Evolutionary conservation across 1,140 invertebrate genomes (phyloP), one percentile per base, ranked within the genome.

Genomic region (Megalopta genalis): DNA sequence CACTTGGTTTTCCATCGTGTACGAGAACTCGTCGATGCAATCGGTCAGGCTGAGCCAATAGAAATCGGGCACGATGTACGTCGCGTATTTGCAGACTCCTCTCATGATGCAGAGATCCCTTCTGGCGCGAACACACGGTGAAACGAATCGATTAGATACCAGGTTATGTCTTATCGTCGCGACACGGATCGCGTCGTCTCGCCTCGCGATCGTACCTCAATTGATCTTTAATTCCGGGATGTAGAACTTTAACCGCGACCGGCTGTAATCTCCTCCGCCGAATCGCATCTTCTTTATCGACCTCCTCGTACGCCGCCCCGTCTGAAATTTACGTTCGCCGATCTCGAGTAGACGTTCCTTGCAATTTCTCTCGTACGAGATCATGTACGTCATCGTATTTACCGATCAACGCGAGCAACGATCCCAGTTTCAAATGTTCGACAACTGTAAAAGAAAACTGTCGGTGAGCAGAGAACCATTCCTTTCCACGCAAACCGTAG

Each of bases 21-120:
- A 72, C n/a, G 90, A 87, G 87, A 94, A 94, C 82, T 94, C 93
- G 37, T 92, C 83, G 7, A 94, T 88, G 85, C 93, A 94, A 57
- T 94, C 92, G n/a, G 81, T 84, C 12, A 94, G 86, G 85, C 92
- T 93, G 21, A 94, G 89, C 92, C 93, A 94, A 27, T 88, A 80
- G 25, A 94, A 78, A 27, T 86, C 80, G 10, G 93, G 93, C n/a
- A 93, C 68, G 1, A 93, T 27, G n/a, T 72, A 85, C 18, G 89
- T 88, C 21, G 90, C 39, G 54, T 81, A 87, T 32, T 84, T 83
- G 9, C 91, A 91, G 42, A 92, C 77, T 18, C 84, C 81, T 66
- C 85, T 88, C 87, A 94, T 87, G 80, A 94, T 93, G 23, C 39
- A 80, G 27, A 94, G 84, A 84, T 94, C 94, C 72, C 84, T 78